These are phyloP conservation scores for Batillaria attramentaria DNA, from an alignment of 1,140 invertebrate genomes.

Conservation along the genomic window DNA sequence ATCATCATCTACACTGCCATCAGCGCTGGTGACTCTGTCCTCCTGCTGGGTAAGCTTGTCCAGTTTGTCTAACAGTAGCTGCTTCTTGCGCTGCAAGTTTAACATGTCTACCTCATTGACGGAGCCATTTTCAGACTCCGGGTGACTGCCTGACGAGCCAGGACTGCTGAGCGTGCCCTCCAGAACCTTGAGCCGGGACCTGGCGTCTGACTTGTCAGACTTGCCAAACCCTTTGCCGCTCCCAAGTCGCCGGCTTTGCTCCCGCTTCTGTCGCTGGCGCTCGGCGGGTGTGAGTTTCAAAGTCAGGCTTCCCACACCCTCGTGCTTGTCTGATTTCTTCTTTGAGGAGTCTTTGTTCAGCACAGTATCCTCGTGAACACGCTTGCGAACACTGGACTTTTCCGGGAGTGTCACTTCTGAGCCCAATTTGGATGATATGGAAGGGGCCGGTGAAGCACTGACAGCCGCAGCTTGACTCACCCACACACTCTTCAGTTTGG, in stretches of 20 bases:
- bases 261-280: constrained; percentile 19
- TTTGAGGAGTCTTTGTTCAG: constrained; percentile 25
- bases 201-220: neutral
- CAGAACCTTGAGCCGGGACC: constrained; percentile 1
- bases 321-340: constrained; percentile 34
- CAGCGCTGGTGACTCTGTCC: constrained; percentile 56
- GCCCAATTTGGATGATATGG: constrained; percentile 30
- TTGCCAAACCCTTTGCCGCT: constrained; percentile 14
- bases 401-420: constrained; percentile 48
- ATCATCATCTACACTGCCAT: constrained; percentile 26
- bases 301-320: constrained; percentile 11
- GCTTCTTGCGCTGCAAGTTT: constrained; percentile 67
- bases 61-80: constrained; percentile 64
- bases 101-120: constrained; percentile 62
- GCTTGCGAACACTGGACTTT: constrained; percentile 54
- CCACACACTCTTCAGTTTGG: constrained; percentile 26
- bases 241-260: neutral
- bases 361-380: constrained; percentile 57
- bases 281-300: constrained; percentile 28
- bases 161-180: constrained; percentile 40
- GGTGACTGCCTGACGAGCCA: constrained; percentile 57
- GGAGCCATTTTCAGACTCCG: constrained; percentile 64
- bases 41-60: constrained; percentile 67
- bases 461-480: constrained; percentile 10
- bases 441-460: neutral